Evolutionary conservation across 2,113 vertebrate species (phyloP).

Genomic region (Parus major): DNA sequence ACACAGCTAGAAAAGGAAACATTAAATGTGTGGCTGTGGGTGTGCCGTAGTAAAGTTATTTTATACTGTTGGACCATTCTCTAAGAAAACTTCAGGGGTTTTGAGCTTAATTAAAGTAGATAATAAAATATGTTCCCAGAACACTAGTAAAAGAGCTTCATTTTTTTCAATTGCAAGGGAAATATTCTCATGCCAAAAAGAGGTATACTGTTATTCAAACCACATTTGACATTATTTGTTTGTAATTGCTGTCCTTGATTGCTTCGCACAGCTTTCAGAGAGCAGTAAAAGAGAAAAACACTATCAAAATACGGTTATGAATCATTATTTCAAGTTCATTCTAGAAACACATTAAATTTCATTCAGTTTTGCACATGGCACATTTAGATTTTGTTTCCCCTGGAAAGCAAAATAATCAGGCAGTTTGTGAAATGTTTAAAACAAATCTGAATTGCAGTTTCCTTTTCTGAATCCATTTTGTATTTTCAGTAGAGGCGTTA

Average conservation of each 20-base stretch:
- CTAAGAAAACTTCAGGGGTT: neutral
- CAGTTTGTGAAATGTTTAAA: slow-evolving; percentile 4
- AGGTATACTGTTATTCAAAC: neutral
- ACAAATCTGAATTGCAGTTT: slow-evolving; percentile 7
- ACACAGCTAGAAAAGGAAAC: neutral
- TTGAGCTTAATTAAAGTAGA: neutral
- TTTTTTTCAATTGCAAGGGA: neutral
- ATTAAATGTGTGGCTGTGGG: neutral
- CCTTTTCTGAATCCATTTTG: neutral
- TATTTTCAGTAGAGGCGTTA: neutral
- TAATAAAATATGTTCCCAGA: neutral
- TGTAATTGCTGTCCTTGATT: neutral
- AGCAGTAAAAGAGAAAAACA: neutral
- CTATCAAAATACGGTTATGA: neutral
- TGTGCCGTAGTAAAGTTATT: neutral
- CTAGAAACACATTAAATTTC: neutral
- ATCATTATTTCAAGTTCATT: neutral
- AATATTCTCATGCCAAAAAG: neutral
- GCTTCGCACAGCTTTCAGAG: neutral
- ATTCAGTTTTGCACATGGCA: neutral
- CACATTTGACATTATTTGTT: neutral
- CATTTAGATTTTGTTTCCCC: neutral
- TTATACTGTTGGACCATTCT: neutral
- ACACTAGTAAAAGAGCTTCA: neutral
- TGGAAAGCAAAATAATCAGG: neutral